Evolutionary conservation across 2,113 vertebrate genomes (phyloP).

Genomic region (Cacatua alba): DNA sequence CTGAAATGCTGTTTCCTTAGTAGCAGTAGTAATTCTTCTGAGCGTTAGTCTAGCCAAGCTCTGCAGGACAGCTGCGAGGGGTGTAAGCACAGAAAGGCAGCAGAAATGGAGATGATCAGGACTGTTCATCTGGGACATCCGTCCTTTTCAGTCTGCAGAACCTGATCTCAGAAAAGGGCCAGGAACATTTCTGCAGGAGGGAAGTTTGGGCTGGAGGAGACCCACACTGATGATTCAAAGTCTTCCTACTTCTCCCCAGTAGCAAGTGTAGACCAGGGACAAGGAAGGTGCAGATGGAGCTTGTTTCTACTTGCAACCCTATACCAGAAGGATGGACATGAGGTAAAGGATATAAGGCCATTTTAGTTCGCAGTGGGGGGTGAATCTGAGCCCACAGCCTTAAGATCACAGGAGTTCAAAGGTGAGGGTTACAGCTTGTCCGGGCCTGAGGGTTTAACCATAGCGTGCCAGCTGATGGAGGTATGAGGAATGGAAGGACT

Average conservation of each 20-base stretch:
- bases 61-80: neutral
- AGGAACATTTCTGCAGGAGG: neutral
- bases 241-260: neutral
- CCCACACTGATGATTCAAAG: rapidly evolving
- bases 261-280: neutral
- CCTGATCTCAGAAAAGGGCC: neutral
- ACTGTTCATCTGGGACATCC: neutral
- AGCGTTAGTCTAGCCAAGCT: neutral
- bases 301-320: neutral
- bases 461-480: neutral
- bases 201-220: neutral
- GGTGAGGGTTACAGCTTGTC: neutral
- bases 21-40: neutral
- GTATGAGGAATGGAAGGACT: neutral
- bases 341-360: neutral
- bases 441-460: neutral
- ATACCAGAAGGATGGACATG: neutral
- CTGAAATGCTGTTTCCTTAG: neutral
- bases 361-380: neutral
- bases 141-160: neutral
- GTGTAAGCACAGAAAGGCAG: neutral
- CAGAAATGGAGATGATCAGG: neutral
- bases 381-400: neutral
- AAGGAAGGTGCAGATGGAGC: neutral
- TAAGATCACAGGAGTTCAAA: neutral